These are phyloP conservation scores for Micrasema longulum DNA, from an alignment of 1,140 invertebrate species.

Conservation along the genomic window DNA sequence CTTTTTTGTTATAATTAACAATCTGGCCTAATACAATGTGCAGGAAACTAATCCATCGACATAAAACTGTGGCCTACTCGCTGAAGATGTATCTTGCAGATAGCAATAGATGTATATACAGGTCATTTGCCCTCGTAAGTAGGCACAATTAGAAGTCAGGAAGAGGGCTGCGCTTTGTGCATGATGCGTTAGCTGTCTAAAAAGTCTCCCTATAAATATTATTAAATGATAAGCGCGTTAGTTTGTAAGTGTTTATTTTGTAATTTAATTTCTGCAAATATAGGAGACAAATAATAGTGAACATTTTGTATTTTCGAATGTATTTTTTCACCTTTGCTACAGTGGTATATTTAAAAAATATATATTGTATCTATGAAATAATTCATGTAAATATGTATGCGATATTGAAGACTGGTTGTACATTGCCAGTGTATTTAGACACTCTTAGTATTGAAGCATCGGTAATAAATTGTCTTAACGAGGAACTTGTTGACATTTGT, in stretches of 20 bases:
- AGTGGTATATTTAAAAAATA: constrained; percentile 29
- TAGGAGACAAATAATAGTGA: constrained; percentile 21
- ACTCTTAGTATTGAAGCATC: neutral
- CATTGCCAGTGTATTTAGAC: constrained; percentile 23
- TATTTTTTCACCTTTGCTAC: constrained; percentile 46
- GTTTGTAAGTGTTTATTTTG: constrained; percentile 40
- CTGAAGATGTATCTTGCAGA: neutral
- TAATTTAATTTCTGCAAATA: constrained; percentile 38
- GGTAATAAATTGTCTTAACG: constrained; percentile 15
- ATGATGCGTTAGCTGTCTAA: too few relatives aligned
- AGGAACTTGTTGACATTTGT: neutral
- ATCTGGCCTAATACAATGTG: constrained; percentile 1
- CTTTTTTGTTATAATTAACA: constrained; percentile 9
- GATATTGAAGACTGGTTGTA: constrained; percentile 15
- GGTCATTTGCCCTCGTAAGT: too few relatives aligned
- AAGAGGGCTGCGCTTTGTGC: too few relatives aligned
- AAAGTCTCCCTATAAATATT: constrained; percentile 1
- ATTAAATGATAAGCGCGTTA: constrained; percentile 15
- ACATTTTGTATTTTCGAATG: constrained; percentile 41
- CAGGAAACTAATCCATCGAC: constrained; percentile 40
- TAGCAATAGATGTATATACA: too few relatives aligned
- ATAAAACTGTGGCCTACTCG: constrained; percentile 46
- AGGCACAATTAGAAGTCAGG: too few relatives aligned
- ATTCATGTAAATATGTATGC: constrained; percentile 20
- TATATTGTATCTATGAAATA: neutral